A percentile compares a stretch with the other conserved stretches of the same genome.
Evolutionary conservation across 1,140 invertebrate genomes (phyloP).

Genomic region (Drosophila orosa): DNA sequence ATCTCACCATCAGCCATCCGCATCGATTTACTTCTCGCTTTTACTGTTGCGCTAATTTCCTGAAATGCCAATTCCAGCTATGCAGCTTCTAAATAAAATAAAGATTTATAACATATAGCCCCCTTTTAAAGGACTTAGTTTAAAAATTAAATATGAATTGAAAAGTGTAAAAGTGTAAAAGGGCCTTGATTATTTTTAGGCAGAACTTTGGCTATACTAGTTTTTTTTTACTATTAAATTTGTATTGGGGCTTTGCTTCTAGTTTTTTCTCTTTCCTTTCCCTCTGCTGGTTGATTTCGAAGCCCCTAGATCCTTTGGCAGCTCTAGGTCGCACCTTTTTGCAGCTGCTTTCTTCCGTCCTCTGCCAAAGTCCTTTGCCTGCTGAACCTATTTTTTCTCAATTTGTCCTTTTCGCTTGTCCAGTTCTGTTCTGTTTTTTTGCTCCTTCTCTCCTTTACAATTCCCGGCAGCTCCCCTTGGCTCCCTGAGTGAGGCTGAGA

Average conservation of each 20-base stretch:
- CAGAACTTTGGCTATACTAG: too few species aligned
- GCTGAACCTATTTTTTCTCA: constrained; percentile 17
- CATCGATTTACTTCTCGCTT: constrained; percentile 1
- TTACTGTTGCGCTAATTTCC: not conserved
- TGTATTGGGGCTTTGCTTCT: not conserved
- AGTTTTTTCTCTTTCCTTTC: not conserved
- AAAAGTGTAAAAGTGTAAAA: not conserved
- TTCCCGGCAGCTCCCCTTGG: not conserved
- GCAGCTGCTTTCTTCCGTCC: not conserved
- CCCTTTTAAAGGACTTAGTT: not conserved
- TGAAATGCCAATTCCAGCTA: too few species aligned
- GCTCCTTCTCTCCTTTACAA: not conserved
- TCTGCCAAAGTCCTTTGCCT: constrained; percentile 8
- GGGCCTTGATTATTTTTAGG: not conserved
- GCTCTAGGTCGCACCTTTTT: not conserved
- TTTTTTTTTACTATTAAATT: not conserved
- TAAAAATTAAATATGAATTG: not conserved
- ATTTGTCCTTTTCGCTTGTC: constrained; percentile 15
- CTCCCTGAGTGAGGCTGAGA: constrained; percentile 9
- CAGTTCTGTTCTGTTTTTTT: constrained; percentile 4
- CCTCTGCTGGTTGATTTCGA: not conserved
- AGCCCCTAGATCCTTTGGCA: constrained; percentile 12
- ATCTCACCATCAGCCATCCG: constrained; percentile 4
- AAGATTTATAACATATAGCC: too few species aligned
- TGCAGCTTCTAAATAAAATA: not conserved